These are phyloP conservation scores for Diabrotica undecimpunctata DNA, from an alignment of 1,140 invertebrate species.

Conservation along the genomic window DNA sequence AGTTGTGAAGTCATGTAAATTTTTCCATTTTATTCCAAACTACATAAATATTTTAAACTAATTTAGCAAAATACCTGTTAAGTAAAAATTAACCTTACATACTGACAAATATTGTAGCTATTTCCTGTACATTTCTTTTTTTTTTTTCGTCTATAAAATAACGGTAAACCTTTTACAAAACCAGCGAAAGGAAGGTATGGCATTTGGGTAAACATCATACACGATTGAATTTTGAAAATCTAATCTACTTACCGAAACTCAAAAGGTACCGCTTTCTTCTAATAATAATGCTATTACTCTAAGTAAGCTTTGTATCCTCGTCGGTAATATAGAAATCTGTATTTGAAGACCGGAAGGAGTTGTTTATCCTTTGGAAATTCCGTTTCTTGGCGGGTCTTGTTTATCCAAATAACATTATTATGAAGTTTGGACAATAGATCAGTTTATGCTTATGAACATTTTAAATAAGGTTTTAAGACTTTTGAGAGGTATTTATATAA, in stretches of 20 bases:
- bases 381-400: slow-evolving; percentile 9
- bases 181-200: not conserved
- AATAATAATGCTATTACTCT: slow-evolving; percentile 17
- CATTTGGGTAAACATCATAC: slow-evolving; percentile 13
- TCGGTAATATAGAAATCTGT: slow-evolving; percentile 13
- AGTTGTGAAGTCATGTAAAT: too few relatives aligned
- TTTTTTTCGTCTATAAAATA: too few relatives aligned
- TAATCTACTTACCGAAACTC: slow-evolving; percentile 13
- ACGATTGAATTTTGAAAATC: slow-evolving; percentile 11
- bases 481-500: slow-evolving; percentile 6
- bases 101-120: too few relatives aligned
- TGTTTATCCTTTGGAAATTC: slow-evolving; percentile 19
- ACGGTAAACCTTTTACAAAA: not conserved
- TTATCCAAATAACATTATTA: slow-evolving; percentile 19
- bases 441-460: slow-evolving; percentile 17
- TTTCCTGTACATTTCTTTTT: too few relatives aligned
- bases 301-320: slow-evolving; percentile 9
- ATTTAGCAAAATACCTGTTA: too few relatives aligned
- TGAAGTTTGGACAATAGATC: slow-evolving; percentile 10
- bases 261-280: slow-evolving; percentile 12
- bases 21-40: too few relatives aligned
- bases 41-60: too few relatives aligned
- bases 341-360: slow-evolving; percentile 17
- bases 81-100: too few relatives aligned
- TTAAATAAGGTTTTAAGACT: not conserved